Evolutionary conservation across 2,797 vertebrate genomes (phyloP), one percentile per base, ranked within the genome.

Genomic region (Momotus momota): DNA sequence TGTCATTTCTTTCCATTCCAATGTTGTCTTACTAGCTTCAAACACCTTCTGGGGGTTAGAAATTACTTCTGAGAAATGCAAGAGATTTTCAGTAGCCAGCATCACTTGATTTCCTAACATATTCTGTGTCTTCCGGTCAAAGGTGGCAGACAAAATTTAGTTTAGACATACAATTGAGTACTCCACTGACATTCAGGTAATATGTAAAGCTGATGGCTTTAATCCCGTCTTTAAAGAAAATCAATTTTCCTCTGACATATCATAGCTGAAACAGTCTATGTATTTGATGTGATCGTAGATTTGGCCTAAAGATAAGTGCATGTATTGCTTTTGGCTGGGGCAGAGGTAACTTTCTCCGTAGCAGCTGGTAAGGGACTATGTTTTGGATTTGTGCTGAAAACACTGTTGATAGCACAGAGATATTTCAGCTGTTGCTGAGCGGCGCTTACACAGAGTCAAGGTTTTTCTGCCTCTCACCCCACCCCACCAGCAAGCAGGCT

Each of bases 161-260:
- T 48, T 73, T 61, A 91, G 38, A 54, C 10, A 58, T 10, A 33
- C 25, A 74, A 33, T 58, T 74, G 31, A 83, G n/a, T 71, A 62
- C 22, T 78, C 17, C 17, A 51, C 3, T 78, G 62, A n/a, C 57
- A 75, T 57, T 51, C 41, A 65, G 17, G 13, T 58, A 86, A 70
- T 58, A 51, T 4, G 13, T 51, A 86, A 80, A 90, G 73, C 10
- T 77, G 31, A 60, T 88, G 41, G 7, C 3, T 77, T 81, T 88
- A 83, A 83, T 72, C 54, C 43, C 91, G 21, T 5, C 25, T 73
- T 67, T 71, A 55, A 81, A n/a, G 41, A 74, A 93, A 93, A 69
- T 51, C 9, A 71, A 16, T 83, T 95, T 95, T 51, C n/a, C 23
- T 54, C 27, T 87, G 27, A 75, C n/a, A 49, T 43, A 35, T 31